These are phyloP conservation scores for Drosophila setosimentum DNA, from an alignment of 2,888 invertebrate genomes.

Conservation along the genomic window DNA sequence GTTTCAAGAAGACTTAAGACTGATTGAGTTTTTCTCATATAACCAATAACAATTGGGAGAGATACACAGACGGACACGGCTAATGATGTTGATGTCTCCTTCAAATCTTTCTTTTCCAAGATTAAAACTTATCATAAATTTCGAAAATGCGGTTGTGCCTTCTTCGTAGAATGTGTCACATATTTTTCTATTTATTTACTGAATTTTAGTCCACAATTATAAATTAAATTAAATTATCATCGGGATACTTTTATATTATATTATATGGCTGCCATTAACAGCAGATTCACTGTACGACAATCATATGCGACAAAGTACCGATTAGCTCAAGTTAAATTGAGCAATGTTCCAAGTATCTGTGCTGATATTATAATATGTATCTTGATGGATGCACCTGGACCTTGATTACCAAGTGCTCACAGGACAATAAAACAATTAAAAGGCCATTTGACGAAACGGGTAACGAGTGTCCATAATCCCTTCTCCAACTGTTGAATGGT, in stretches of 20 bases:
- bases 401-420: slow-evolving; percentile 18
- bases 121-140: background rate
- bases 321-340: slow-evolving; percentile 19
- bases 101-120: too few relatives aligned
- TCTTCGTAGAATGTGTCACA: background rate
- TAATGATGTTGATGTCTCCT: background rate
- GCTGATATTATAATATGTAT: slow-evolving; percentile 12
- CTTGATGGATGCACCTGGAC: slow-evolving; percentile 23
- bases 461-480: background rate
- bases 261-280: background rate
- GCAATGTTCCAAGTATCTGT: background rate
- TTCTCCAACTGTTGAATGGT: slow-evolving; percentile 5
- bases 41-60: background rate
- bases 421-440: slow-evolving; percentile 47
- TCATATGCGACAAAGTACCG: slow-evolving; percentile 9
- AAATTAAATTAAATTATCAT: background rate
- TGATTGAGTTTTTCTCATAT: background rate
- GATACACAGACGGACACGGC: background rate
- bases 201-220: background rate
- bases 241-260: background rate
- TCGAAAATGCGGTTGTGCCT: fast-evolving
- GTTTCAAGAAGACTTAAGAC: background rate
- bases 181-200: background rate
- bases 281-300: background rate
- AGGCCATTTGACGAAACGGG: slow-evolving; percentile 14